Conservation (phyloP, 2,888 invertebrate genomes). For the Ochropacha duplaris region DNA sequence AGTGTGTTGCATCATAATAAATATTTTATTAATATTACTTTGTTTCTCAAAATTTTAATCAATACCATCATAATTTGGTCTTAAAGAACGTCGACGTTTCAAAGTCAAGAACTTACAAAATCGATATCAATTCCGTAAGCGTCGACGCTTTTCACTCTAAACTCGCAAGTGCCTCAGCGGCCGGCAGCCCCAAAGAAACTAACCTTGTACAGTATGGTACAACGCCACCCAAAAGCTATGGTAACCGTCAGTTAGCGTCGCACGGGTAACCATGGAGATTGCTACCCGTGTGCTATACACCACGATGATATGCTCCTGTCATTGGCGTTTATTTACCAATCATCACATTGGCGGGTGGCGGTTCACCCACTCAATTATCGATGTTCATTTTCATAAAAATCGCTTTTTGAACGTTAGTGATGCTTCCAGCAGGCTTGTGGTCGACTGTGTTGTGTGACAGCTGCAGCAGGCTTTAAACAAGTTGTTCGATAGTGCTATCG, state of each 20-base stretch:
- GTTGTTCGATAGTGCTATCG: background rate
- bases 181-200: background rate
- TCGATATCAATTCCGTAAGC: constrained; percentile 6
- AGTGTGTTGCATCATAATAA: constrained; percentile 40
- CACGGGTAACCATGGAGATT: constrained; percentile 57
- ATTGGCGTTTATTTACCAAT: constrained; percentile 65
- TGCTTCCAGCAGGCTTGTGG: background rate
- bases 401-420: constrained; percentile 4
- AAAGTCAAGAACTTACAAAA: background rate
- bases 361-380: constrained; percentile 42
- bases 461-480: background rate
- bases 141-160: too few relatives aligned
- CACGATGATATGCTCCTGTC: constrained; percentile 42
- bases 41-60: background rate
- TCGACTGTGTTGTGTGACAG: constrained; percentile 3
- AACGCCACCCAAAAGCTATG: constrained; percentile 34
- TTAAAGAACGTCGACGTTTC: background rate
- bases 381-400: constrained; percentile 35
- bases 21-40: background rate
- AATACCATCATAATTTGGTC: background rate
- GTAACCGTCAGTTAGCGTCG: constrained; percentile 54
- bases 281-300: constrained; percentile 25
- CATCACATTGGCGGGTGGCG: constrained; percentile 43
- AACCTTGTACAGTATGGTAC: constrained; percentile 60
- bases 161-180: too few relatives aligned